Evolutionary conservation across 2,888 invertebrate species (phyloP).

Genomic region (Elgonia sp.): DNA sequence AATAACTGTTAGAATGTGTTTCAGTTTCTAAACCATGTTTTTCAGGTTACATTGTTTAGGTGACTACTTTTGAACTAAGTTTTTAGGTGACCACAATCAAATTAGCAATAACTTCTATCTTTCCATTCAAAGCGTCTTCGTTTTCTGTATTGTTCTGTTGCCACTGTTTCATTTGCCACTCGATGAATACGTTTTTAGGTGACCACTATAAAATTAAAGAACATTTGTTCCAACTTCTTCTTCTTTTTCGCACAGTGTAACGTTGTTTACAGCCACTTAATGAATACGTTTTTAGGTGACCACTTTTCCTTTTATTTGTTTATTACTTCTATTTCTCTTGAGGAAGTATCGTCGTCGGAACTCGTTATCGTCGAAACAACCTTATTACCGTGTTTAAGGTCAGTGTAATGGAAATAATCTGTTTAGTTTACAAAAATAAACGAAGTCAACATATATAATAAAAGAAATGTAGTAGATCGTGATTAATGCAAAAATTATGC

Average conservation of each 20-base stretch:
- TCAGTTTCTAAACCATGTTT: not conserved
- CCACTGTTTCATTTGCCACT: no score
- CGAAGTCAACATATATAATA: not conserved
- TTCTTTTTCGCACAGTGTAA: no score
- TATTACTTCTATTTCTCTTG: constrained; percentile 16
- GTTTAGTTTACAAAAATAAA: constrained; percentile 18
- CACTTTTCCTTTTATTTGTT: constrained; percentile 8
- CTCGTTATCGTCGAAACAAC: constrained; percentile 11
- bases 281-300: constrained; percentile 1
- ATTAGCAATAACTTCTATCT: not conserved
- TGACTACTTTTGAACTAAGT: not conserved
- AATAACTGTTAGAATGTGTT: not conserved
- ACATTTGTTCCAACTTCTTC: no score
- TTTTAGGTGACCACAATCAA: constrained; percentile 3
- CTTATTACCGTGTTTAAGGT: constrained; percentile 30
- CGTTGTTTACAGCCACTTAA: not conserved
- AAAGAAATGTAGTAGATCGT: not conserved
- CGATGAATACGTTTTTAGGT: not conserved
- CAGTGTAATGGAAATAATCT: constrained; percentile 33
- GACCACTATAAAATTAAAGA: not conserved
- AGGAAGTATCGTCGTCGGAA: not conserved
- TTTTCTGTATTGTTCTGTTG: no score
- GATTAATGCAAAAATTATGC: constrained; percentile 12
- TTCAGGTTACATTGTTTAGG: not conserved
- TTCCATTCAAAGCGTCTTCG: no score